Base-by-base conservation (phyloP, 2,797 vertebrate genomes). In the Perodicticus potto region DNA sequence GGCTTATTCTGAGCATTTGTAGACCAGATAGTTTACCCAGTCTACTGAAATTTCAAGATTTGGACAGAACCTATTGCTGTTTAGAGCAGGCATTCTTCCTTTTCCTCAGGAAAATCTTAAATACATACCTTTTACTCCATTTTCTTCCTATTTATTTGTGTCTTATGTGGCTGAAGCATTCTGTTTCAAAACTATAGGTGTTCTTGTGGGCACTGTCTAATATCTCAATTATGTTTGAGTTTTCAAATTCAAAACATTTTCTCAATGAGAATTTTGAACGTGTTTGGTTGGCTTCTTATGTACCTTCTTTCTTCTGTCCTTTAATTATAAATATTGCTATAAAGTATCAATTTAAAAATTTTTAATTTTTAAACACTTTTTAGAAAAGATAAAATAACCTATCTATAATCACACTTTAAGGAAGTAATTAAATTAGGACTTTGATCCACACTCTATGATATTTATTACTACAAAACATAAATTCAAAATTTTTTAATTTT, bases 1-100 rank as follows among this genome's bases (percentile, higher is more conserved):
- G 29, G 22, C 63, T 27, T 80, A 9, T 74, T 88, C 70, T 84
- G 19, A 80, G 25, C 61, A 87, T 2, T 2, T 61, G n/a, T 34
- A 80, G 59, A 40, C 57, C 61, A 40, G 76, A 22, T 27, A 53
- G 27, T 53, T 53, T 2, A 67, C 4, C 7, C 23, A 67, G 6
- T 69, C 19, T 53, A 61, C 32, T 9, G 20, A 27, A 93, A 73
- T 77, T 95, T 37, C 11, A 86, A 43, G 59, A 70, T 76, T 89
- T 86, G 61, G 55, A 43, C 34, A 69, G 77, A 89, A 61, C 13
- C 19, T 70, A 3, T 37, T 37, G 17, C 34, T 45, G 29, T 65
- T n/a, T 81, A 63, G 32, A 76, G 43, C 23, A 82, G 34, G 6
- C 86, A 65, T 77, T 96, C 25, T 89, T 59, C 37, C 76, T 95